Base-by-base conservation (phyloP, 2,888 invertebrate species). In the Scaptomyza cyrtandrae region DNA sequence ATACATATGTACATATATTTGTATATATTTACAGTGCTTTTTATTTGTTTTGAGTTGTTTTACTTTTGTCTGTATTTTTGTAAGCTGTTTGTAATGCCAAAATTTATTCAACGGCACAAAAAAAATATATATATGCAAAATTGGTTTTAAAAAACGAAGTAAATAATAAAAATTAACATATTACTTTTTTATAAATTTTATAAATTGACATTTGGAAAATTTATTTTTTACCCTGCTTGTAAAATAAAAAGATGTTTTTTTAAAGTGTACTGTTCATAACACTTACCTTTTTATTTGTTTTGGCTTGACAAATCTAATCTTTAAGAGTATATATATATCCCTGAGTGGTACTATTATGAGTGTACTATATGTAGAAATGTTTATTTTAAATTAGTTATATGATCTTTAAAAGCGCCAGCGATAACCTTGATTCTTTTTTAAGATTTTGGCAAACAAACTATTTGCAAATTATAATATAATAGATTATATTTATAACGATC, bases 101-200 rank as follows among this genome's bases (percentile, higher is more conserved):
- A 39, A 39, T 39, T 52, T 64, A n/a, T 33, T n/a, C 11, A 44
- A 24, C 7, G 16, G n/a, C 64, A 63, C 3, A 29, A 46, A 29
- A 11, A 35, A n/a, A n/a, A n/a, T n/a, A n/a, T n/a, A n/a, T n/a
- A n/a, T n/a, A 35, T 3, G 5, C 3, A 35, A 10, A 10, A 33
- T 33, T 33, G 3, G 33, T 33, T 33, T 2, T 33, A 33, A 33
- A 29, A 4, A 24, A 5, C 24, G 3, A 24, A 24, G 5, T 29
- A 29, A 29, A 29, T 24, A 24, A 24, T 24, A 3, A 24, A 24
- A 24, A 24, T 24, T 24, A 4, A 24, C 24, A 3, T 24, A 3
- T 24, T 24, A 24, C 24, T 24, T 24, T 24, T 24, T 24, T 24
- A n/a, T n/a, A n/a, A 2, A 5, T 29, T 2, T 29, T 4, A 4